phyloP scores from a whole-genome alignment of 2,797 vertebrate genomes.

The Lepidocolaptes lacrymiger region DNA sequence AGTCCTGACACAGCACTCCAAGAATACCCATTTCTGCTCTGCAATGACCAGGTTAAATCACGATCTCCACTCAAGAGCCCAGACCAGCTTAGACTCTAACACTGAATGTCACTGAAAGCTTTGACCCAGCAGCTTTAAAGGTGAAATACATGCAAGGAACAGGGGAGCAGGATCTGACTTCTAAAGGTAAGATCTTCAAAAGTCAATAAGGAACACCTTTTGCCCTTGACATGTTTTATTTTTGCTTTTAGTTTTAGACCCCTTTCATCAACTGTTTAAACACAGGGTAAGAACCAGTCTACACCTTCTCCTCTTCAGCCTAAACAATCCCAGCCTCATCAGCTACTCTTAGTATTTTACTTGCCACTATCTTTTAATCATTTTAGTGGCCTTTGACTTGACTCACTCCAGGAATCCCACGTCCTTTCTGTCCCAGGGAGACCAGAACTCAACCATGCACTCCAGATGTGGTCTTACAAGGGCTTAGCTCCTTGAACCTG shows the following conservation, averaged over 20 bases:
- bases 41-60: neutral
- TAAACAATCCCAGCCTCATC: neutral
- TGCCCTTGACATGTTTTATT: neutral
- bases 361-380: neutral
- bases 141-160: neutral
- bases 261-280: neutral
- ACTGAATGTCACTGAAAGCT: neutral
- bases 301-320: neutral
- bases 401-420: neutral
- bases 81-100: neutral
- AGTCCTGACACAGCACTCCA: neutral
- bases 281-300: neutral
- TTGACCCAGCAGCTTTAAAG: neutral
- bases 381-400: neutral
- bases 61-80: neutral
- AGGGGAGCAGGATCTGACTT: neutral
- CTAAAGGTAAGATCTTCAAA: neutral
- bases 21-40: neutral
- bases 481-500: neutral
- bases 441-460: neutral
- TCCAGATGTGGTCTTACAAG: neutral
- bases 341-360: neutral
- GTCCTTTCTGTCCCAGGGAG: neutral
- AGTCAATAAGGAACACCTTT: neutral
- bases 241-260: neutral